Percentiles rank a stretch among this genome's conserved stretches.
These are phyloP conservation scores for Trichosurus vulpecula DNA, from an alignment of 2,797 vertebrate species.

Conservation along the genomic window DNA sequence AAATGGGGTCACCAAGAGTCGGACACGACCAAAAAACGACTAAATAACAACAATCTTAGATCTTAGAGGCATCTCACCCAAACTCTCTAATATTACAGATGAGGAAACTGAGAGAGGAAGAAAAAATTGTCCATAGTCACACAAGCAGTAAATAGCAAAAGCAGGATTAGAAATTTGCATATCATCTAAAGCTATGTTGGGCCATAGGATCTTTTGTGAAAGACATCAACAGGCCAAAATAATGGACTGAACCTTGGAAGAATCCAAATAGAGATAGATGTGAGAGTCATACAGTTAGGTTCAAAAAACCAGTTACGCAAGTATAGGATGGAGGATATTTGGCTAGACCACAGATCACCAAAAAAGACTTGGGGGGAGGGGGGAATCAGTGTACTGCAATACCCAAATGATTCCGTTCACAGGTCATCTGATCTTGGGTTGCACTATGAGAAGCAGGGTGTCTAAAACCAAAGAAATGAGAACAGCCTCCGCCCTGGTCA, in stretches of 20 bases:
- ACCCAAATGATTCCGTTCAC: not conserved
- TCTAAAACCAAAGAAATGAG: not conserved
- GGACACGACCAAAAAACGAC: not conserved
- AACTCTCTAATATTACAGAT: not conserved
- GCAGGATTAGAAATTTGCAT: not conserved
- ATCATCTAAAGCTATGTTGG: not conserved
- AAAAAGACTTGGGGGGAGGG: not conserved
- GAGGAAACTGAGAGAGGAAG: not conserved
- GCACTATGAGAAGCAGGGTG: not conserved
- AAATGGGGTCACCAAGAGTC: not conserved
- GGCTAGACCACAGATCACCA: not conserved
- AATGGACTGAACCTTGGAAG: not conserved
- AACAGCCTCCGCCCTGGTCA: not conserved
- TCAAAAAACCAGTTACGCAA: not conserved
- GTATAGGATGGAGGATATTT: not conserved
- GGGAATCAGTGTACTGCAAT: not conserved
- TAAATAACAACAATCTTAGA: not conserved
- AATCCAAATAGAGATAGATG: not conserved
- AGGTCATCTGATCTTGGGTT: not conserved
- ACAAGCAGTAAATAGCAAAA: not conserved
- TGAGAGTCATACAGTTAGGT: not conserved
- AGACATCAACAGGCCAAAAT: not conserved
- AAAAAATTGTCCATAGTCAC: not conserved
- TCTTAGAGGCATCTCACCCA: not conserved
- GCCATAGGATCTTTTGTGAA: not conserved